Base-by-base conservation (phyloP, 2,797 vertebrate genomes). In the Microcaecilia unicolor region DNA sequence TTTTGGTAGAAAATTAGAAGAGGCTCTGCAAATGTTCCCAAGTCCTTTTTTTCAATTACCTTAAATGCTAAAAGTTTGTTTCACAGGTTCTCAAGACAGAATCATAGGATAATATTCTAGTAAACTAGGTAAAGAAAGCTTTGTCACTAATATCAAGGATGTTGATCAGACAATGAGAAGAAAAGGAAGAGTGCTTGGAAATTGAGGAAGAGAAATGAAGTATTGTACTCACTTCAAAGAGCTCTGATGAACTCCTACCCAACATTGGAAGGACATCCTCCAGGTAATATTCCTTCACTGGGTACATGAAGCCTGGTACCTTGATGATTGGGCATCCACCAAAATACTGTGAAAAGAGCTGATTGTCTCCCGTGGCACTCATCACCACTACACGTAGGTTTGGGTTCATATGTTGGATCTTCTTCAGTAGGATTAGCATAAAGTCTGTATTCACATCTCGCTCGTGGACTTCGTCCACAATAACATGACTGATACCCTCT, bases 381-480 rank as follows among this genome's bases (percentile, higher is more conserved):
- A 98, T 98, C 1, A 99, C 76, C 32, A 99, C 82, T 38, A 99
- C 74, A 10, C 84, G 81, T 19, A 98, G 64, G 37, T 79, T 40
- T 0, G 87, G 89, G 65, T 95, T 97, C 13, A 81, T 71, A 11
- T 74, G 55, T 44, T 92, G 70, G 39, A 83, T 72, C 9, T 76
- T 67, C 22, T 86, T 90, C 59, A 97, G 82, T 54, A 97, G 76
- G 11, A 92, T 94, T 41, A 99, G 83, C 55, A 99, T 86, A 70
- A 98, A 84, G 75, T 99, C 95, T 0, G 94, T 98, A 84, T 97
- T 94, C 25, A 98, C 80, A 2, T 98, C 93, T 4, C 96, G 69
- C 72, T 99, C 95, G 0, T 99, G 96, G 22, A 98, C 95, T 73
- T 99, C 96, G 0, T 99, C 96, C 34, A 98, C 91, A 2, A 99